Conservation (phyloP, 2,113 vertebrate genomes). For the Sterrhoptilus dennistouni region DNA sequence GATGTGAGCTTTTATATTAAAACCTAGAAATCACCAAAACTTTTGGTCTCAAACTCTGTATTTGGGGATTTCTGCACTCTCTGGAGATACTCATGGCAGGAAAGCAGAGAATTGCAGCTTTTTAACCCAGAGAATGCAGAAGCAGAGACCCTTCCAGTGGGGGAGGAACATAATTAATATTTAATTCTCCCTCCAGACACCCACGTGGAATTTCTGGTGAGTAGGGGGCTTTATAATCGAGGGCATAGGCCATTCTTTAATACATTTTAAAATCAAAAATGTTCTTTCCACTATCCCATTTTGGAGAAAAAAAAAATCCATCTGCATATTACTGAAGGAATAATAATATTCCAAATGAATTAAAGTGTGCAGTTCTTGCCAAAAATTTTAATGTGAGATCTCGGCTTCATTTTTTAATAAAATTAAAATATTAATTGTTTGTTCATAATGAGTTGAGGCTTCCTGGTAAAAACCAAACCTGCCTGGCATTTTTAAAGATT, state of each 20-base stretch:
- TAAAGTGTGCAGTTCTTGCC: background rate
- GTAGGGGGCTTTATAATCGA: background rate
- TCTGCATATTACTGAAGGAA: background rate
- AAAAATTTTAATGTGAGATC: background rate
- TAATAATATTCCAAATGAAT: background rate
- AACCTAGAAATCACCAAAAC: background rate
- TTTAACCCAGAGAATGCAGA: constrained; percentile 13
- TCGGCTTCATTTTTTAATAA: background rate
- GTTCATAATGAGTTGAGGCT: background rate
- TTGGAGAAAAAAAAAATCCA: background rate
- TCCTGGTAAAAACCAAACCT: background rate
- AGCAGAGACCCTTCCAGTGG: constrained; percentile 7
- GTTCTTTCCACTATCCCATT: background rate
- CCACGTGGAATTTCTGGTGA: constrained; percentile 7
- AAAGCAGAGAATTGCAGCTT: background rate
- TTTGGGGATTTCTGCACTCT: background rate
- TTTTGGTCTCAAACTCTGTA: accelerated
- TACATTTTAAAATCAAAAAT: background rate
- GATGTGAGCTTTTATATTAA: background rate
- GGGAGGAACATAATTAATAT: constrained; percentile 39
- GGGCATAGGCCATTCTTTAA: background rate
- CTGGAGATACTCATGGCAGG: background rate
- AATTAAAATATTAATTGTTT: background rate
- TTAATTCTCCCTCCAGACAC: background rate
- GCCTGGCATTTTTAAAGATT: background rate